A percentile compares a stretch with the other conserved stretches of the same genome.
These are phyloP conservation scores for Calonectris borealis DNA, from an alignment of 2,113 vertebrate genomes.

Conservation along the genomic window DNA sequence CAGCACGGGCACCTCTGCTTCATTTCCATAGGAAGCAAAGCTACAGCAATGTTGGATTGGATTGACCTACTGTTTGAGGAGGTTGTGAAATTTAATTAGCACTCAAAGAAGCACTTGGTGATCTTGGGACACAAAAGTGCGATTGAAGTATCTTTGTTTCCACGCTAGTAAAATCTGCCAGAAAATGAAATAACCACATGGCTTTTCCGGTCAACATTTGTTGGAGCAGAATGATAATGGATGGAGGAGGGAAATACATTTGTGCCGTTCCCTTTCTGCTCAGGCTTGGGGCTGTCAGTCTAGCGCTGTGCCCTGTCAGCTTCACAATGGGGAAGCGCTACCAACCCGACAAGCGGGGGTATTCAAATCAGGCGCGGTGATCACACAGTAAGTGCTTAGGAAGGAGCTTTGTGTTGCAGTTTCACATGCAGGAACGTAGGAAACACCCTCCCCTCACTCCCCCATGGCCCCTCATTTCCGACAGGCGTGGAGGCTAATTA, in stretches of 20 bases:
- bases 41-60: fast-evolving
- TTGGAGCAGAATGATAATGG: neutral
- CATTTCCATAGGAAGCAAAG: neutral
- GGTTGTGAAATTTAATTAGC: neutral
- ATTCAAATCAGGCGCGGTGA: fast-evolving
- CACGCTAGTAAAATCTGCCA: neutral
- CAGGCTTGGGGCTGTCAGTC: neutral
- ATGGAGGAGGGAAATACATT: neutral
- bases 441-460: neutral
- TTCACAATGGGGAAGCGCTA: fast-evolving
- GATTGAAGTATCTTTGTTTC: conserved; percentile 7
- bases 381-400: neutral
- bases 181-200: neutral
- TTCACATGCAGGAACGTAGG: neutral
- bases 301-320: neutral
- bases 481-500: neutral
- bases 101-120: neutral
- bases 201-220: neutral
- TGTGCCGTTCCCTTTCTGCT: neutral
- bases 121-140: neutral
- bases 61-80: neutral
- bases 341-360: fast-evolving
- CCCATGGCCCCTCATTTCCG: neutral
- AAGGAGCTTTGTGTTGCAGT: neutral
- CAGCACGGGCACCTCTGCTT: neutral